Evolutionary conservation across 2,113 vertebrate species (phyloP), one percentile per base, ranked within the genome.

Genomic region (Vireo altiloquus): DNA sequence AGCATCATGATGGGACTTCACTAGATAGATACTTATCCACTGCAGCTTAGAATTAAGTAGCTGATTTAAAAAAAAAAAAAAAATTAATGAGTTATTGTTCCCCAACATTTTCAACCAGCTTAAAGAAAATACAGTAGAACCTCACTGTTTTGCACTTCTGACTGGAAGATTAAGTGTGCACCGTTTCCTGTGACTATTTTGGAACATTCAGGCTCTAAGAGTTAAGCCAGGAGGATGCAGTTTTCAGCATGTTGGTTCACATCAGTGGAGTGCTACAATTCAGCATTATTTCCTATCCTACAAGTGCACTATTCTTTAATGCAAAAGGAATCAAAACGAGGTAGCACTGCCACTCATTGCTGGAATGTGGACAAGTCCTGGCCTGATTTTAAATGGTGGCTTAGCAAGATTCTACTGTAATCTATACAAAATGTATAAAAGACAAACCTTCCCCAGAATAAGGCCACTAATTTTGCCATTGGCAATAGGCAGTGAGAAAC

Each of bases 381-480:
- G 88, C 81, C 77, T 72, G 18, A 79, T 64, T 90, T 82, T 76
- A 53, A 75, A 63, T 2, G 8, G 82, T 87, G 68, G 47, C 15
- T 87, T 66, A 82, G 76, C 61, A 82, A 84, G 80, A 92, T 92
- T 92, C 90, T 91, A 37, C 50, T 88, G 78, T 79, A 63, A 46
- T 76, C 64, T 71, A 57, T 49, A 88, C 24, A 83, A 95, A 95
- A 82, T 23, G 68, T 97, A 81, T 78, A 97, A 93, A 89, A 90
- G 54, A 64, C 1, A 1, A 84, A 89, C 35, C 81, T 92, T 82
- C 94, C 66, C 64, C 64, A 94, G 90, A 95, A 71, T 96, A 97
- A 97, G 96, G 96, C 96, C 96, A 97, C 95, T 64, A 24, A 92
- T 94, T 95, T 91, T 93, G 89, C 95, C 95, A 89, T 27, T 82